Evolutionary conservation across 2,888 invertebrate genomes (phyloP), one percentile per base, ranked within the genome.

Genomic region (Lycocerus yunnanus): DNA sequence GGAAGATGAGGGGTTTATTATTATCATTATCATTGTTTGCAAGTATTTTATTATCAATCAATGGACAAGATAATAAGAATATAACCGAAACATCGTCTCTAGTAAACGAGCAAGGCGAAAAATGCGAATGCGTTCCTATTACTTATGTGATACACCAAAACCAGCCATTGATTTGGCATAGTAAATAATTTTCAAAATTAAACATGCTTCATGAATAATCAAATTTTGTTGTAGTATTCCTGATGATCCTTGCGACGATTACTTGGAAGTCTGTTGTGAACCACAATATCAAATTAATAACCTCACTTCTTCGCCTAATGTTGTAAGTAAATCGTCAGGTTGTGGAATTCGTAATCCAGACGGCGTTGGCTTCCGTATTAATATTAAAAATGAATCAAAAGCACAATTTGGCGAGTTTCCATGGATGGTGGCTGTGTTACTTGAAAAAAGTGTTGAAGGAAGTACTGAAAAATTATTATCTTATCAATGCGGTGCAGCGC

Each of bases 351-450:
- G 92, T n/a, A 92, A 94, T 83, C 88, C 90, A 0, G 89, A 92
- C 0, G 95, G 95, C 0, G 90, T 95, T 0, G 93, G 92, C 3
- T 91, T 93, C 80, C 88, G 92, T 15, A 94, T 94, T 58, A 92
- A 90, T 0, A 88, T 92, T 0, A 90, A 90, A n/a, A 83, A 82
- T 0, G 89, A 93, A 77, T 90, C 90, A 58, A 94, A 95, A 83
- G 89, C 91, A 0, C 91, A 93, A 81, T 94, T 92, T 78, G 95
- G 92, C 0, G 95, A 95, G 85, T 94, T 94, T 84, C 94, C 95
- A 0, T 95, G 95, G 95, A 93, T 94, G 92, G 91, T 93, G n/a
- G n/a, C n/a, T n/a, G 87, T 95, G 21, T 85, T 94, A 74, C 87
- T 89, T 70, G 89, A 90, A 75, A 90, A 91, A 75, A 83, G 84